Base-by-base conservation (phyloP, 2,888 invertebrate species). In the Synergus umbraculus region DNA sequence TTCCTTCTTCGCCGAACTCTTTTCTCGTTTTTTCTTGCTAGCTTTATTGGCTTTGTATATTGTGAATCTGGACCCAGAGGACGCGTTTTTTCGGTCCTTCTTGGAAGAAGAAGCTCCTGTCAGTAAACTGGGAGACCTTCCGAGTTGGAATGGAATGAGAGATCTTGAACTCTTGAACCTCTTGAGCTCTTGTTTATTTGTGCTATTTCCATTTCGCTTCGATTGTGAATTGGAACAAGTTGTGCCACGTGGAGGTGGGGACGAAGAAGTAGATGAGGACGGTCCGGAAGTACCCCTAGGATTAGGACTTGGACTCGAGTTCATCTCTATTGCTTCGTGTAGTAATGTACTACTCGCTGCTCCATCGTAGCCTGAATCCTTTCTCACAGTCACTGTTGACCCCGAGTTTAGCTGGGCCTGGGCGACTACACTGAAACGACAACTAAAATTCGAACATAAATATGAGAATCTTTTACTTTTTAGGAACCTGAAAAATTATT, bases 11-110 rank as follows among this genome's bases (percentile, higher is more conserved):
- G 97, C 98, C 0, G 97, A 97, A 37, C 97, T 97, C 90, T 98
- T 98, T 90, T 98, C 98, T 76, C 97, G 94, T 93, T 98, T 98
- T 94, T 98, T 98, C 92, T 97, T 96, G 90, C 97, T 97, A 66
- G 98, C 98, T 93, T 98, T 98, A 93, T 98, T 97, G 79, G 97
- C 97, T 93, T 97, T 97, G 93, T 97, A 97, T 90, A 97, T 97
- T 83, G 97, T 97, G 93, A 97, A 97, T 86, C 97, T 94, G 65
- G 96, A 95, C 0, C 95, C 95, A 0, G 95, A 94, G 63, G 94
- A 94, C 9, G 95, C 95, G 79, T 92, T 92, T 90, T 96, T 96
- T 81, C 95, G 93, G 86, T 96, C 96, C 91, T 97, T 97, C 92
- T 97, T 97, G 77, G 87, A 84, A 84, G 94, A 93, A 88, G 94